Base-by-base conservation (phyloP, 35 echinoderm and acorn worm species). In the Ophioderma brevispina region DNA sequence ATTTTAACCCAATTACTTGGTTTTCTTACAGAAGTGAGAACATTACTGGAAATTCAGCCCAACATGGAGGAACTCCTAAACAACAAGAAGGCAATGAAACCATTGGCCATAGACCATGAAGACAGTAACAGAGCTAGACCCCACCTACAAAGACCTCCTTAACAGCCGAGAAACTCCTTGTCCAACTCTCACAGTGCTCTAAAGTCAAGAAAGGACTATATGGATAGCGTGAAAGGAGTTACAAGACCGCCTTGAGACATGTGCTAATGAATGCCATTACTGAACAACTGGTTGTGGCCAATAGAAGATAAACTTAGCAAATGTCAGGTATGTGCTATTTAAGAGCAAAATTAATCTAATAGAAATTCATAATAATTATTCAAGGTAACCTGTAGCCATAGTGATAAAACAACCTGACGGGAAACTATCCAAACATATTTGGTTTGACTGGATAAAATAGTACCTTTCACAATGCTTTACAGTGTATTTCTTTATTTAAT, bases 221-320 rank as follows among this genome's bases (percentile, higher is more conserved):
- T 37, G 34, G 81, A 89, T 28, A 82, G 76, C 17, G 37, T 89
- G 35, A 81, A n/a, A 76, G 32, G 80, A 94, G 80, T 18, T 94
- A 8, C 70, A 94, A 81, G 86, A 89, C 37, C 84, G 92, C 38
- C 81, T 94, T 0, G 86, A 94, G 81, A 33, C 64, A 17, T 94
- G 87, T 77, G 79, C 76, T 36, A 17, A 46, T 46, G 41, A 46
- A n/a, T 78, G 33, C 86, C 82, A 33, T 77, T 41, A 0, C 55
- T 89, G 39, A 80, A 94, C 19, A 55, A 89, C 75, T 63, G 80
- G 34, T 80, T 80, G 17, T 46, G 85, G 35, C 30, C 50, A 6
- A 84, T 64, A 25, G 92, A 94, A 59, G 80, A 89, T 35, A 94
- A 94, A 38, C 87, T 94, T 17, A 76, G 85, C 31, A 94, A 94